Conservation (phyloP, 2,888 invertebrate species). For the Trilocha varians region DNA sequence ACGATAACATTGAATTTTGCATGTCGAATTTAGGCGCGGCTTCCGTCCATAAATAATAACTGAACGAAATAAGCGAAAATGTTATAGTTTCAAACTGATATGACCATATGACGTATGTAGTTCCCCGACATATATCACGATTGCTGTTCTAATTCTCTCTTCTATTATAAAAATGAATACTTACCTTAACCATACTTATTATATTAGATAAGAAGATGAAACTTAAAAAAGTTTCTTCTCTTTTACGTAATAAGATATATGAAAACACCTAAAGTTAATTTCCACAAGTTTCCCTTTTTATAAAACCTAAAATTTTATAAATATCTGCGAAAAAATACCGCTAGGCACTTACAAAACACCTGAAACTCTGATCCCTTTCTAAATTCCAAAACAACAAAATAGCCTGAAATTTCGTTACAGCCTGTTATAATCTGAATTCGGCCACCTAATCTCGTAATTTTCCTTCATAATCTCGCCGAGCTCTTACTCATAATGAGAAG, state of each 20-base stretch:
- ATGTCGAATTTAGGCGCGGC: not conserved
- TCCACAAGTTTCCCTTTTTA: no score
- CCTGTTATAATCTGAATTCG: slow-evolving; percentile 21
- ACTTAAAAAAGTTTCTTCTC: no score
- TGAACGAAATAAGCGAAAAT: not conserved
- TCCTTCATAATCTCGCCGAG: slow-evolving; percentile 40
- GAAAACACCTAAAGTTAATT: no score
- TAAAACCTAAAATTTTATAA: not conserved
- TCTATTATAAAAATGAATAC: no score
- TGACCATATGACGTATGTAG: not conserved
- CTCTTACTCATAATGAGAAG: slow-evolving; percentile 51
- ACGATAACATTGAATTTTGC: slow-evolving; percentile 11
- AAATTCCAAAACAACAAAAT: slow-evolving; percentile 1
- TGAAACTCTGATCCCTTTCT: not conserved
- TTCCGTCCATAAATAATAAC: slow-evolving; percentile 10
- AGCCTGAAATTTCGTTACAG: slow-evolving; percentile 16
- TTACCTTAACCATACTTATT: no score
- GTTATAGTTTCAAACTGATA: not conserved
- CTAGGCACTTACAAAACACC: not conserved
- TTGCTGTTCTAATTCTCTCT: not conserved
- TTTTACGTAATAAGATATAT: no score
- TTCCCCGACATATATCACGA: not conserved
- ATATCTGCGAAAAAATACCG: not conserved
- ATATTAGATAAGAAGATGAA: no score
- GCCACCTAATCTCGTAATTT: slow-evolving; percentile 39